These are phyloP conservation scores for Balanococcus diminutus DNA, from an alignment of 2,888 invertebrate species.

Conservation along the genomic window DNA sequence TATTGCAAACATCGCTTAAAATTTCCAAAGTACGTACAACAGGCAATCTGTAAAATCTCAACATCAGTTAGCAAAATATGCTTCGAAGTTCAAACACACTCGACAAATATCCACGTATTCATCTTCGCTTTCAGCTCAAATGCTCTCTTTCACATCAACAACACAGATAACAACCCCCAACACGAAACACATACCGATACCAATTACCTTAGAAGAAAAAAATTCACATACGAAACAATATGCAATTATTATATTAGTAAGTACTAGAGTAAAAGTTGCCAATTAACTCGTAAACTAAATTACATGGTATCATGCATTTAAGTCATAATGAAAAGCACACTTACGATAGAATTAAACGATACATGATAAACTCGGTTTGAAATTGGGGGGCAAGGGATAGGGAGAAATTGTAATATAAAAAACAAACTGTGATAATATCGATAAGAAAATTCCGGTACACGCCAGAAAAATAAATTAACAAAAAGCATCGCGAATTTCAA, in stretches of 20 bases:
- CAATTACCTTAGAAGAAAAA: not conserved
- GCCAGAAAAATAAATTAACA: not conserved
- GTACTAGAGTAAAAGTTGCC: constrained; percentile 31
- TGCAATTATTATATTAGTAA: constrained; percentile 41
- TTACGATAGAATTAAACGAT: constrained; percentile 27
- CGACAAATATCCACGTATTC: too few species aligned
- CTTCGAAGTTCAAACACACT: not conserved
- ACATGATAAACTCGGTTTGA: constrained; percentile 1
- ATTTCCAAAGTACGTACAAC: too few species aligned
- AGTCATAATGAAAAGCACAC: constrained; percentile 35
- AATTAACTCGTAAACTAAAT: constrained; percentile 32
- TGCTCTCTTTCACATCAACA: not conserved
- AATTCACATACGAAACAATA: constrained; percentile 29
- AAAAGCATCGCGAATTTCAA: not conserved
- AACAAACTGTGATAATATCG: not conserved
- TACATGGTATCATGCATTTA: constrained; percentile 35
- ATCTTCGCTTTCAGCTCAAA: not conserved
- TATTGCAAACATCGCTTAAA: too few species aligned
- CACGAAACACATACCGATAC: not conserved
- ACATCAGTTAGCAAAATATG: too few species aligned
- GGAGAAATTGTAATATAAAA: not conserved
- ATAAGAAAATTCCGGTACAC: not conserved
- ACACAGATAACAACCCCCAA: not conserved
- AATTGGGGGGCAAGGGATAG: not conserved
- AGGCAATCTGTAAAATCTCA: too few species aligned